These are phyloP conservation scores for Phylloscopus whistleri DNA, from an alignment of 2,113 vertebrate species.

Conservation along the genomic window DNA sequence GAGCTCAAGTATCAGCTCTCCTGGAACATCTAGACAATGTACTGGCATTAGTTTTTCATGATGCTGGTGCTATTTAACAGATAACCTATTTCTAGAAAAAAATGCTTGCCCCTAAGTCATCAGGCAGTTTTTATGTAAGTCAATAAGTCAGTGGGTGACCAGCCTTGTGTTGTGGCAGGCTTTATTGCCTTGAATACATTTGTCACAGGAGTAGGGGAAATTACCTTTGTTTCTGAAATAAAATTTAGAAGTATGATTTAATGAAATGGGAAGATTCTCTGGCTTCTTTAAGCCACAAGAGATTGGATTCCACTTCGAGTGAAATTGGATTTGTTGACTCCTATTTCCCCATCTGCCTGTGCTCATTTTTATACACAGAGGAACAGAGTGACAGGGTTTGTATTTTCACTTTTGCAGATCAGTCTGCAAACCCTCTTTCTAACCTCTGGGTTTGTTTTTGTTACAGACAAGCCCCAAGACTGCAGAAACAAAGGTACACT, in stretches of 20 bases:
- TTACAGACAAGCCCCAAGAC: neutral
- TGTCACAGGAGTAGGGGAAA: neutral
- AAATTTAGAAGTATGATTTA: neutral
- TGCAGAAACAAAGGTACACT: neutral
- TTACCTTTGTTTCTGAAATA: neutral
- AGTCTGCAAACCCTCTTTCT: neutral
- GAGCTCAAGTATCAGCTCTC: neutral
- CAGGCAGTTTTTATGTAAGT: neutral
- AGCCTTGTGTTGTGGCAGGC: neutral
- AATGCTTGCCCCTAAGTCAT: neutral
- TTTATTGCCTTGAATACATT: neutral
- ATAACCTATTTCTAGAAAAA: neutral
- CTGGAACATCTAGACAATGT: neutral
- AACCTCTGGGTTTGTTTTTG: neutral
- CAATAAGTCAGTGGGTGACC: neutral
- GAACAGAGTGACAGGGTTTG: neutral
- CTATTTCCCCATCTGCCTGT: neutral
- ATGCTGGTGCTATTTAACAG: neutral
- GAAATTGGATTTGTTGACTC: constrained; percentile 3
- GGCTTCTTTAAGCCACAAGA: constrained; percentile 6
- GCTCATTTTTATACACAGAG: neutral
- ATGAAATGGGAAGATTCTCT: neutral
- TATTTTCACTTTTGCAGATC: neutral
- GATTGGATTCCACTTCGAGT: neutral
- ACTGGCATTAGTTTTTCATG: neutral